Conservation (phyloP, 2,113 vertebrate species). For the Silurus glanis region DNA sequence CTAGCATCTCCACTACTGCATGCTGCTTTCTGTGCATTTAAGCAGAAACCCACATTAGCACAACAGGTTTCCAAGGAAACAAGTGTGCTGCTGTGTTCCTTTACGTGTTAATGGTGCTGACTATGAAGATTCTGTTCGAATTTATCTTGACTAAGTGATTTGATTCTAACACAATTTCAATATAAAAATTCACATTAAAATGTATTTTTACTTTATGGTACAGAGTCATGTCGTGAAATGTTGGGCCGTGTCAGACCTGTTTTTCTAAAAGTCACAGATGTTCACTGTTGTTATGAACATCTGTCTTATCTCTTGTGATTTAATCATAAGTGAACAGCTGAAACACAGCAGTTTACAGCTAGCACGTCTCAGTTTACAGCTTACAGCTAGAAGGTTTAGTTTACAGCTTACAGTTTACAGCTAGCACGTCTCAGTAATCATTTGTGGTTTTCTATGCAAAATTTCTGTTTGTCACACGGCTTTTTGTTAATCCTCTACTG, state of each 20-base stretch:
- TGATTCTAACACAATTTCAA: neutral
- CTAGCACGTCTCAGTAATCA: neutral
- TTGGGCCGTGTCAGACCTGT: neutral
- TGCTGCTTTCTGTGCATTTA: conserved; percentile 27
- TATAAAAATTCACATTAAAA: neutral
- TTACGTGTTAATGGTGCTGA: neutral
- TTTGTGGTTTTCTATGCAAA: neutral
- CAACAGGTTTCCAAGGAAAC: conserved; percentile 61
- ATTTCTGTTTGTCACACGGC: neutral
- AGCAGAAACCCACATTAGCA: conserved; percentile 43
- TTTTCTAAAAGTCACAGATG: neutral
- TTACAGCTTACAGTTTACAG: too few relatives aligned
- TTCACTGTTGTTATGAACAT: neutral
- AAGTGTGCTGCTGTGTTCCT: conserved; percentile 45
- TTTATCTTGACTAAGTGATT: neutral
- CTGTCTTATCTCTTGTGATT: neutral
- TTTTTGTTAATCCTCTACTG: neutral
- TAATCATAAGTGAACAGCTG: neutral
- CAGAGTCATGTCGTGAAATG: neutral
- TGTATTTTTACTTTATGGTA: neutral
- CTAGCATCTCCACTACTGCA: conserved; percentile 12
- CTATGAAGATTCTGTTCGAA: neutral
- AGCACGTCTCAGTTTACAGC: too few relatives aligned
- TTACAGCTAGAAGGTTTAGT: too few relatives aligned
- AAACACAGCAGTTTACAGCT: neutral